Evolutionary conservation across 2,888 invertebrate species (phyloP).

Genomic region (Nymphalis urticae): DNA sequence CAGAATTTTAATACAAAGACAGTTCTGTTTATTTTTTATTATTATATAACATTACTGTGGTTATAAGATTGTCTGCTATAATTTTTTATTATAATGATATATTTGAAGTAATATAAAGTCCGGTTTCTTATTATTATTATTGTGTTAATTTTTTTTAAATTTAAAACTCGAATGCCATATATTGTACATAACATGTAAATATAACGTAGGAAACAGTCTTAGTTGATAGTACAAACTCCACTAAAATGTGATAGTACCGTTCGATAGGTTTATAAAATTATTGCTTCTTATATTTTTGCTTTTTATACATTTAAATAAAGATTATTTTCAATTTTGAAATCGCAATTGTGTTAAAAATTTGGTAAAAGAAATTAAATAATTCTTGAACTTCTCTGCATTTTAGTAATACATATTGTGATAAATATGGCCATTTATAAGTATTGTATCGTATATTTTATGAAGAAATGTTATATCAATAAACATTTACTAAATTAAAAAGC

Average conservation of each 20-base stretch:
- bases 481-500: constrained; percentile 1
- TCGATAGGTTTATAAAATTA: constrained; percentile 4
- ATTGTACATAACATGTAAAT: constrained; percentile 34
- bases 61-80: too few relatives aligned
- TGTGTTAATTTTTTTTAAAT: constrained; percentile 5
- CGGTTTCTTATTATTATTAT: constrained; percentile 1
- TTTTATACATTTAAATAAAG: not conserved
- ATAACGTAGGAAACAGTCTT: constrained; percentile 17
- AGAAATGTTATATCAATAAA: constrained; percentile 46
- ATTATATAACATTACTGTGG: too few relatives aligned
- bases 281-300: not conserved
- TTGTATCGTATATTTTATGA: constrained; percentile 51
- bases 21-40: too few relatives aligned
- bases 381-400: constrained; percentile 18
- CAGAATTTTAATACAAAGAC: too few relatives aligned
- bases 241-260: constrained; percentile 27
- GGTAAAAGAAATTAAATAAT: not conserved
- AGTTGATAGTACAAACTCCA: constrained; percentile 34
- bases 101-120: not conserved
- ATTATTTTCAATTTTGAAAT: constrained; percentile 8
- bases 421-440: constrained; percentile 70
- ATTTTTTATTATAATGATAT: not conserved
- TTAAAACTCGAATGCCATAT: constrained; percentile 19
- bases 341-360: not conserved
- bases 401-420: constrained; percentile 58